Evolutionary conservation across 2,113 vertebrate species (phyloP), one percentile per base, ranked within the genome.

Genomic region (Megalops atlanticus): DNA sequence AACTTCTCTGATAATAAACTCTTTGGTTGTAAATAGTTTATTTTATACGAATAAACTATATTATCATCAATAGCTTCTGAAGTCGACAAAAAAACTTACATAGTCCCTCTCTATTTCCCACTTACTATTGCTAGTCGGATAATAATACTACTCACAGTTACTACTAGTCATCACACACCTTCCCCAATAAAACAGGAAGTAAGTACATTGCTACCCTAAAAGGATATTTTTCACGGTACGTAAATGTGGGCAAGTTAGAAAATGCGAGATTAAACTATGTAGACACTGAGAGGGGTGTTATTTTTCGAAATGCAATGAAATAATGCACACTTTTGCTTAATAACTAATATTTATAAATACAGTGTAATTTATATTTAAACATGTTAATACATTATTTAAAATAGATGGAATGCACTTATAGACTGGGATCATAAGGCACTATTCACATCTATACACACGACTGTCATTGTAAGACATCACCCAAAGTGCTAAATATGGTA

Each of bases 161-260:
- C 7, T 10, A n/a, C 8, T 64, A 31, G 58, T 31, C 24, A 21
- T 10, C 35, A 52, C 70, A 8, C 31, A 35, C 35, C 21, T n/a
- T 35, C 33, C 69, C 16, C n/a, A 72, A 5, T 47, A 39, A 49
- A 27, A 58, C 78, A 33, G 72, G 69, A 82, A 83, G 36, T 74
- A 12, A 54, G 40, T 52, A n/a, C 64, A 41, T 84, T 81, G 86
- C 81, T 91, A 35, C 93, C 93, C 86, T 93, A 92, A 84, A 92
- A 89, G 93, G 93, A 12, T 86, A 93, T 90, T 83, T 86, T 52
- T 77, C 85, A 89, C 82, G 41, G 90, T 89, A 89, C 36, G 85
- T 87, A 47, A 84, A 85, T 64, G 73, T 77, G 82, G 82, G 72
- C 83, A 80, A 83, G 76, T 80, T 81, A 83, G 85, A 73, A 86